Base-by-base conservation (phyloP, 1,140 invertebrate species). In the Drosophila eugracilis region DNA sequence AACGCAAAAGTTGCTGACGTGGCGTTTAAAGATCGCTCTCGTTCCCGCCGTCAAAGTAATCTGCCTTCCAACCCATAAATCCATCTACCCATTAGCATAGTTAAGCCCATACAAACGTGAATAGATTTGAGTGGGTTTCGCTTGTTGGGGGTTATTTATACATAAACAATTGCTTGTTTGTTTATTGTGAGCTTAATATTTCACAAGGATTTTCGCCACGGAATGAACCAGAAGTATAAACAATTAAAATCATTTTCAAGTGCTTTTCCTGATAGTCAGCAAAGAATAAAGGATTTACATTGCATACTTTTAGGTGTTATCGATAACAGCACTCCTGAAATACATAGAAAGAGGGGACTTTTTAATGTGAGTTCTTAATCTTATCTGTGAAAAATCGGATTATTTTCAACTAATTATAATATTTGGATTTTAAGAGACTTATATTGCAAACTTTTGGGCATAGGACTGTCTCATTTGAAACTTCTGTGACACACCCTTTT, bases 61-160 rank as follows among this genome's bases (percentile, higher is more conserved):
- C 44, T 49, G 37, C 41, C 55, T 72, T 49, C 48, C 44, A 57
- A 30, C 12, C 30, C 39, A 36, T 76, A 67, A 78, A 67, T 47
- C 41, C 24, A 39, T 59, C 45, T 17, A 28, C 14, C 21, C 45
- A 59, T 83, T 77, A 75, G 54, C 58, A 62, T 59, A 78, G 60
- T 60, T 39, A 54, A 78, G 26, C 42, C 5, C 6, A 12, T 9
- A n/a, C 9, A 37, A 66, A 52, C 32, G 55, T 24, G 26, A 24
- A 42, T 41, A 32, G 26, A 42, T 24, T 15, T 57, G 15, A 24
- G 19, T 47, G 59, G 50, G 22, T 55, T 37, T 48, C 45, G 53
- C 41, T 60, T 42, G 24, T 42, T 24, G 30, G 54, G 10, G 36
- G 7, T 7, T 19, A 55, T 34, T 58, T 15, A 5, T 21, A 2